Base-by-base conservation (phyloP, 1,140 invertebrate species). In the Pseudoatta argentina region DNA sequence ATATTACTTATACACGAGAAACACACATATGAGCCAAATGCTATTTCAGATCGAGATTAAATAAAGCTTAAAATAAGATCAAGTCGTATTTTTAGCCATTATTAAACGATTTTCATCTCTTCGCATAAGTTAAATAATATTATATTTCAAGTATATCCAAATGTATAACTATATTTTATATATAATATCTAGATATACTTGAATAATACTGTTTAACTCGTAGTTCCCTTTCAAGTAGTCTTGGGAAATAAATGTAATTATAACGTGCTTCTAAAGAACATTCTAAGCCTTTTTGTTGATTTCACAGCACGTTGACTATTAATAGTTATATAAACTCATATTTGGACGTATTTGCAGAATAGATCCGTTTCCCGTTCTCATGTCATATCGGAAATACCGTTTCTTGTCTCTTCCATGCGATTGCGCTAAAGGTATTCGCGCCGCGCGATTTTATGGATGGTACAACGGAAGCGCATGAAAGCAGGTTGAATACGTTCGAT, bases 341-440 rank as follows among this genome's bases (percentile, higher is more conserved):
- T 69, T 66, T 30, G 12, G 7, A 79, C 39, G 14, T n/a, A 83
- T 83, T 83, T 61, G 12, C 39, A 48, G 48, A 21, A 55, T 14
- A 21, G 44, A 77, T 44, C 44, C 27, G 53, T 39, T 81, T 57
- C 8, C 14, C 30, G 66, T 48, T 72, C 63, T 75, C 79, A 3
- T 57, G 48, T 81, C 66, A 81, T 61, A 83, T 81, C 75, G 69
- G 72, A 86, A 86, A 88, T 88, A 61, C 59, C 55, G 27, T 76
- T 81, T 81, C 73, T 39, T 48, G 51, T 87, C 76, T 71, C 72
- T 89, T 86, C 73, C 88, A 24, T 69, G 61, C 12, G 87, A 89
- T 86, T 76, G 77, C 87, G 63, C 87, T 88, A 89, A 88, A 83
- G 75, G 24, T 81, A 86, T 79, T 86, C 77, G 85, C 64, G 75